phyloP scores from a whole-genome alignment of 2,797 vertebrate species.

The Gouania willdenowi region DNA sequence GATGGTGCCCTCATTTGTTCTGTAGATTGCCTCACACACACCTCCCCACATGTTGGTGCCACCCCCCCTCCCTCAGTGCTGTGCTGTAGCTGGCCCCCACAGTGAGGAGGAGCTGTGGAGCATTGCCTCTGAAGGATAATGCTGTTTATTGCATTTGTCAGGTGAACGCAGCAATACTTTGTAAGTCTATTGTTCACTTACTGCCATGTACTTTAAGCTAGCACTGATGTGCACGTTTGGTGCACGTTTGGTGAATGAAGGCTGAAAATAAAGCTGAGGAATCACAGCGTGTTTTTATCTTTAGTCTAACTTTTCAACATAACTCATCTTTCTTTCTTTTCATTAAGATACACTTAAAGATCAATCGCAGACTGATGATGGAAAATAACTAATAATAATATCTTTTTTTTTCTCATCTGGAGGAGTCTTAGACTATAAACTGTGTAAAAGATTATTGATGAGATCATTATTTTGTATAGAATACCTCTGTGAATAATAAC shows the following conservation, averaged over 20 bases:
- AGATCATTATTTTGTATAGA: slow-evolving; percentile 81
- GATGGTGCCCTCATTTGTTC: slow-evolving; percentile 70
- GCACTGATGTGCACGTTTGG: slow-evolving; percentile 68
- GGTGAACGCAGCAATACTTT: slow-evolving; percentile 71
- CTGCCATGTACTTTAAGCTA: slow-evolving; percentile 68
- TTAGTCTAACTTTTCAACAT: slow-evolving; percentile 1
- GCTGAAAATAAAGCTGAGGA: slow-evolving; percentile 55
- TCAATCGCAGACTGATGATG: slow-evolving; percentile 64
- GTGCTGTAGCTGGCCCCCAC: slow-evolving; percentile 41
- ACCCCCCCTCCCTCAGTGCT: slow-evolving; percentile 35
- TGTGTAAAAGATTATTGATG: slow-evolving; percentile 74
- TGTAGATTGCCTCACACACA: slow-evolving; percentile 69
- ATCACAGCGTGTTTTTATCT: slow-evolving; percentile 43
- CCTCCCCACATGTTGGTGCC: slow-evolving; percentile 71
- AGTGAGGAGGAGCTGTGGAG: slow-evolving; percentile 55
- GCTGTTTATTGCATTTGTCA: slow-evolving; percentile 79
- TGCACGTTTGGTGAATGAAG: slow-evolving; percentile 68
- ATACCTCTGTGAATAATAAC: slow-evolving; percentile 79
- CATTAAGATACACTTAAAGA: slow-evolving; percentile 46
- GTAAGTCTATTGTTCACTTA: slow-evolving; percentile 78
- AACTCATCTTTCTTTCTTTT: slow-evolving; percentile 12
- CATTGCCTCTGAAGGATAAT: slow-evolving; percentile 74
- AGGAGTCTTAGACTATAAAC: slow-evolving; percentile 54
- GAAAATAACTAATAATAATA: slow-evolving; percentile 75
- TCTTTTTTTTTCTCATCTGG: slow-evolving; percentile 61